phyloP scores from a whole-genome alignment of 2,888 invertebrate genomes.

The Lagria hirta region DNA sequence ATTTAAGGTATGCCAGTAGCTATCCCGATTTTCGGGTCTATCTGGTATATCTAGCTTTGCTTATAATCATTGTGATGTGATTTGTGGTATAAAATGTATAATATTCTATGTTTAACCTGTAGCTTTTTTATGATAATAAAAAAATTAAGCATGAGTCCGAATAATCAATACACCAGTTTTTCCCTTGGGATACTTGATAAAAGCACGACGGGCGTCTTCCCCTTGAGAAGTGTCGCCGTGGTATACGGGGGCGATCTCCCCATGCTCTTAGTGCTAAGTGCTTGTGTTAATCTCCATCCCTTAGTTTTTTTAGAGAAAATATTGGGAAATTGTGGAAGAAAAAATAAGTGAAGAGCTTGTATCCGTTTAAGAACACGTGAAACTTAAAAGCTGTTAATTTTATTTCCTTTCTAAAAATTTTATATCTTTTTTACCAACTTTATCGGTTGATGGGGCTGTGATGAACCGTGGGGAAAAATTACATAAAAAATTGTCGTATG shows the following conservation, averaged over 20 bases:
- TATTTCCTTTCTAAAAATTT: no score
- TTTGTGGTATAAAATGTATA: conserved; percentile 13
- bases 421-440: no score
- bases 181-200: conserved; percentile 16
- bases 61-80: conserved; percentile 15
- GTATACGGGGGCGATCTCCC: conserved; percentile 31
- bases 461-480: no score
- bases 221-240: conserved; percentile 27
- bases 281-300: conserved; percentile 50
- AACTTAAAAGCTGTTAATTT: no score
- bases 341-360: conserved; percentile 23
- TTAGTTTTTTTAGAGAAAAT: no score
- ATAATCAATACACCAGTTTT: conserved; percentile 21
- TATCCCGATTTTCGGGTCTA: no score
- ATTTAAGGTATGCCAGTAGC: no score
- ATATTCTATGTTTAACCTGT: conserved; percentile 19
- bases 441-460: no score
- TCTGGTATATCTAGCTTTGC: conserved; percentile 1
- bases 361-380: no score
- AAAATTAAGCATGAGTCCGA: conserved; percentile 4
- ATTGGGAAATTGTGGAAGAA: no score
- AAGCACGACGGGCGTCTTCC: conserved; percentile 11
- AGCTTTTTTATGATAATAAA: conserved; percentile 15
- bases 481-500: no score
- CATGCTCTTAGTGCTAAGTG: conserved; percentile 52